A percentile compares a stretch with the other conserved stretches of the same genome.
Conservation (phyloP, 2,888 invertebrate species). For the Nephrotoma appendiculata region DNA sequence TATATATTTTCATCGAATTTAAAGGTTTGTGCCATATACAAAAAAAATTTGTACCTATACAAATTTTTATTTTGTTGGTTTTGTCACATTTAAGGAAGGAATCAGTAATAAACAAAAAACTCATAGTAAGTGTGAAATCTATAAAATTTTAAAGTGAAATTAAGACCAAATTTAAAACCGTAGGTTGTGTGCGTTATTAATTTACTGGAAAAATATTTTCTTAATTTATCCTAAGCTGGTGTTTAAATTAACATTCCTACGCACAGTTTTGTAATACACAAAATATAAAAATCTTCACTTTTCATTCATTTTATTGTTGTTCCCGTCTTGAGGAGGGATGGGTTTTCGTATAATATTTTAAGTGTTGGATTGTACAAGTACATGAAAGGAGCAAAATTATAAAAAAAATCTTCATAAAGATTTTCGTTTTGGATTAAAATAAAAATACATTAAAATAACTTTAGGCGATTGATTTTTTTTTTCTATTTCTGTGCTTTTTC, state of each 20-base stretch:
- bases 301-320: neutral
- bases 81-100: slow-evolving; percentile 30
- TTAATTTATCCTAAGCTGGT: neutral
- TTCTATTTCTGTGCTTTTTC: neutral
- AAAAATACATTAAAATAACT: neutral
- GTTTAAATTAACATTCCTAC: neutral
- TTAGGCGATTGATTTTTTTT: neutral
- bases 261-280: neutral
- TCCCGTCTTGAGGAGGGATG: neutral
- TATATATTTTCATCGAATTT: neutral
- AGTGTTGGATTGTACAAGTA: neutral
- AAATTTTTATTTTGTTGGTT: neutral
- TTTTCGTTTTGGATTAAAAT: neutral
- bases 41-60: neutral
- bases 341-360: neutral
- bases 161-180: neutral
- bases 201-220: neutral
- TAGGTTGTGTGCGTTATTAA: neutral
- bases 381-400: neutral
- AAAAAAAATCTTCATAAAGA: neutral
- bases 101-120: slow-evolving; percentile 31
- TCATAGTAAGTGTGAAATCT: slow-evolving; percentile 27
- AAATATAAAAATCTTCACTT: neutral
- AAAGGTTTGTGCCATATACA: neutral
- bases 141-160: neutral